Percentiles rank a stretch among this genome's conserved stretches.
phyloP scores from a whole-genome alignment of 2,888 invertebrate species.

The Parochlus steinenii region DNA sequence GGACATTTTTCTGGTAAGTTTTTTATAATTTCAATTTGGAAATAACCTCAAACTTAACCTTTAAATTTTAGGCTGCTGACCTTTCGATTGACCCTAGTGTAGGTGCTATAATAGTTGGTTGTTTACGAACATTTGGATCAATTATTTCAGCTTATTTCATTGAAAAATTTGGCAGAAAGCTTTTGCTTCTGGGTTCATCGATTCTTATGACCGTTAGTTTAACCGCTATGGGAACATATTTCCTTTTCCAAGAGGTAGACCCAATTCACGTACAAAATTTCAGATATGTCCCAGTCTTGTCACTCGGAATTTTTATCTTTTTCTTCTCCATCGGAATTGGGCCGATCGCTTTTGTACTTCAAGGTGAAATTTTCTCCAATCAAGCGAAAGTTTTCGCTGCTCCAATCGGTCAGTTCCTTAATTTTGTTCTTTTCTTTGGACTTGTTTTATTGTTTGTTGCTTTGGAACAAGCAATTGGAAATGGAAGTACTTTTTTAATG shows the following conservation, averaged over 20 bases:
- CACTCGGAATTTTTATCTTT: constrained; percentile 52
- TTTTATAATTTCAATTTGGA: no score
- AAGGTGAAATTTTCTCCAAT: constrained; percentile 54
- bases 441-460: constrained; percentile 49
- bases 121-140: constrained; percentile 55
- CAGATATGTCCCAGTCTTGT: constrained; percentile 49
- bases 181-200: constrained; percentile 49
- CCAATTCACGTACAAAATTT: constrained; percentile 32
- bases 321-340: constrained; percentile 65
- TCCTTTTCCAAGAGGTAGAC: constrained; percentile 27
- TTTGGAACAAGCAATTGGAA: constrained; percentile 34
- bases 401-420: constrained; percentile 54
- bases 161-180: constrained; percentile 57
- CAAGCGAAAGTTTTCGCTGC: constrained; percentile 53
- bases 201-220: constrained; percentile 45
- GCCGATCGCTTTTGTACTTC: constrained; percentile 64
- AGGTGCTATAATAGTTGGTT: constrained; percentile 55
- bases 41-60: no score
- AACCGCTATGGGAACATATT: constrained; percentile 45
- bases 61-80: no score
- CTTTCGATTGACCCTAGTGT: constrained; percentile 37
- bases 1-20: no score
- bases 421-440: constrained; percentile 56
- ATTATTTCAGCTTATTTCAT: constrained; percentile 50
- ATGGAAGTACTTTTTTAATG: constrained; percentile 46